Conservation (phyloP, 2,797 vertebrate species). For the Phoebastria nigripes region DNA sequence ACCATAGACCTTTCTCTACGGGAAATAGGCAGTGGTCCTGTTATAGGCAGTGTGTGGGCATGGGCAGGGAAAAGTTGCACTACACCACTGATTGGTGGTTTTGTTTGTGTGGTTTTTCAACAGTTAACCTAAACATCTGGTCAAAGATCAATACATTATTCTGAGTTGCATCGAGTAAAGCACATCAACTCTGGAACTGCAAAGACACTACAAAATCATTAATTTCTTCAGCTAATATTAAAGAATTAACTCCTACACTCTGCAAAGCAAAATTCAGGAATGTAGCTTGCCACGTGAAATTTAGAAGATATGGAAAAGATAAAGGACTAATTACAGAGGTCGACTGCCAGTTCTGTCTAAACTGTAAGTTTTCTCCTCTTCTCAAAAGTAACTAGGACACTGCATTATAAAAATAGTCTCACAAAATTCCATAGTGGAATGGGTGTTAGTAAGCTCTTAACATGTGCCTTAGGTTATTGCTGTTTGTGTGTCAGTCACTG, state of each 20-base stretch:
- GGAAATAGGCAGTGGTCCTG: background rate
- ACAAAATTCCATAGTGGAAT: background rate
- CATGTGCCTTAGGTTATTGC: background rate
- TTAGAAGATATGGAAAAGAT: background rate
- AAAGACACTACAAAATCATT: background rate
- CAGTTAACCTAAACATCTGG: background rate
- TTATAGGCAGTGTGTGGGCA: background rate
- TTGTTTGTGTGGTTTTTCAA: background rate
- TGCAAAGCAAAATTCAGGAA: background rate
- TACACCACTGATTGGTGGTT: accelerated
- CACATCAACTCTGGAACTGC: background rate
- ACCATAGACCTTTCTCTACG: background rate
- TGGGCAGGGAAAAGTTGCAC: background rate
- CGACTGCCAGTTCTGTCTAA: background rate
- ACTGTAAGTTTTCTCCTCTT: background rate
- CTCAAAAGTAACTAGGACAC: background rate
- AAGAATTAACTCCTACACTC: background rate
- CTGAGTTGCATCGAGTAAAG: background rate
- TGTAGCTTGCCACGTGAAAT: background rate
- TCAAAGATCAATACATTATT: background rate
- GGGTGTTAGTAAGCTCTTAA: background rate
- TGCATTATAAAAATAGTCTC: background rate
- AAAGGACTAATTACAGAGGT: slow-evolving; percentile 3
- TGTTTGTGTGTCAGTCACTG: background rate
- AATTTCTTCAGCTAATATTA: background rate